phyloP scores from a whole-genome alignment of 2,113 vertebrate genomes.

The Leiothrix lutea region DNA sequence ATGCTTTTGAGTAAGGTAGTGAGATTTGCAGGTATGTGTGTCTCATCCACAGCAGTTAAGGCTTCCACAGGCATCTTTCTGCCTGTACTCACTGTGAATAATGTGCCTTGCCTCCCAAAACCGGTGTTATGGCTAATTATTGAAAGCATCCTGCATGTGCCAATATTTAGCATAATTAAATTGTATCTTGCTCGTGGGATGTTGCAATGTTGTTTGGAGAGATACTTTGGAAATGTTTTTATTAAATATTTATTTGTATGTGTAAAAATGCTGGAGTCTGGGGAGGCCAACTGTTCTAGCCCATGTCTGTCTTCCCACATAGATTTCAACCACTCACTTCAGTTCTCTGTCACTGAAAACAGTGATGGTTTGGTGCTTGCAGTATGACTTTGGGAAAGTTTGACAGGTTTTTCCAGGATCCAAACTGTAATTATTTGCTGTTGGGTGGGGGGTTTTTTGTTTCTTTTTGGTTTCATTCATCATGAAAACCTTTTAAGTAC shows the following conservation, averaged over 20 bases:
- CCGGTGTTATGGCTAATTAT: not conserved
- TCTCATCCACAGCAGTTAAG: not conserved
- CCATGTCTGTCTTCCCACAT: accelerated
- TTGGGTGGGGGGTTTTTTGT: not conserved
- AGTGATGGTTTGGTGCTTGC: not conserved
- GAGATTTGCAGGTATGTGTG: not conserved
- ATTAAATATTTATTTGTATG: not conserved
- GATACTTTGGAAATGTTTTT: not conserved
- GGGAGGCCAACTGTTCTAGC: not conserved
- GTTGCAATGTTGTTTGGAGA: not conserved
- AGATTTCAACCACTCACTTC: not conserved
- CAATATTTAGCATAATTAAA: not conserved
- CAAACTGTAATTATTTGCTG: not conserved
- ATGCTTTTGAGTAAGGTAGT: not conserved
- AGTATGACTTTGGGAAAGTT: not conserved
- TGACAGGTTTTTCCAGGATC: not conserved
- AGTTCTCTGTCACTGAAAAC: not conserved
- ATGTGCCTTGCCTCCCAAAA: not conserved
- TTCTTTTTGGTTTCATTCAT: not conserved
- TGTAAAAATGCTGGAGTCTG: not conserved
- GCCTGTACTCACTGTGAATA: not conserved
- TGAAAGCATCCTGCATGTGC: not conserved
- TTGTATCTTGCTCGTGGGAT: not conserved
- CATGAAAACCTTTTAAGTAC: not conserved
- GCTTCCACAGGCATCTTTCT: not conserved